phyloP scores from a whole-genome alignment of 2,888 invertebrate species.

The Graphium colonna region DNA sequence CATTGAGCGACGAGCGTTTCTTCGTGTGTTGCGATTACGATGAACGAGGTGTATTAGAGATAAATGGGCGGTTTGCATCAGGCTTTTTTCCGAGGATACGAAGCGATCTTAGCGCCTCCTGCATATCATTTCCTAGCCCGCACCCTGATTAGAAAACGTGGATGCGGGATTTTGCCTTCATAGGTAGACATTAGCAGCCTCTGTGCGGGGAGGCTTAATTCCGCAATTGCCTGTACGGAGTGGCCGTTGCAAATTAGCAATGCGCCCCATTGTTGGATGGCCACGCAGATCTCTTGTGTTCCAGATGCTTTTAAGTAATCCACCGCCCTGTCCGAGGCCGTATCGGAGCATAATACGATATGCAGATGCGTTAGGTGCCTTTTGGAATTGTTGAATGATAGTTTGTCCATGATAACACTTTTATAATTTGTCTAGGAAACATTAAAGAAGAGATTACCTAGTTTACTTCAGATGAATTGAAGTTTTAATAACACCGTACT shows the following conservation, averaged over 20 bases:
- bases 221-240: constrained; percentile 30
- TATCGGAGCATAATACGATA: background rate
- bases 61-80: too few relatives aligned
- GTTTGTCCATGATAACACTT: too few relatives aligned
- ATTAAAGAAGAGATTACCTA: too few relatives aligned
- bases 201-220: constrained; percentile 31
- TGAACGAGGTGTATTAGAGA: too few relatives aligned
- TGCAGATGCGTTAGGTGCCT: background rate
- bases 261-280: constrained; percentile 18
- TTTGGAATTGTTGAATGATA: too few relatives aligned
- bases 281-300: constrained; percentile 14
- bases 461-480: too few relatives aligned
- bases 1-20: too few relatives aligned
- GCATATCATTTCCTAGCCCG: constrained; percentile 20
- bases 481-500: too few relatives aligned
- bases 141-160: constrained; percentile 37
- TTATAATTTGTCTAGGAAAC: too few relatives aligned
- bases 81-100: background rate
- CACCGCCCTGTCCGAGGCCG: background rate
- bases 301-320: constrained; percentile 18
- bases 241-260: constrained; percentile 37
- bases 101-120: background rate
- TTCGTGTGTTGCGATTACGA: too few relatives aligned
- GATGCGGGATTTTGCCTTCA: constrained; percentile 30
- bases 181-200: constrained; percentile 36